A percentile compares a stretch with the other conserved stretches of the same genome.
These are phyloP conservation scores for Hypocryptadius cinnamomeus DNA, from an alignment of 2,113 vertebrate species.

Conservation along the genomic window DNA sequence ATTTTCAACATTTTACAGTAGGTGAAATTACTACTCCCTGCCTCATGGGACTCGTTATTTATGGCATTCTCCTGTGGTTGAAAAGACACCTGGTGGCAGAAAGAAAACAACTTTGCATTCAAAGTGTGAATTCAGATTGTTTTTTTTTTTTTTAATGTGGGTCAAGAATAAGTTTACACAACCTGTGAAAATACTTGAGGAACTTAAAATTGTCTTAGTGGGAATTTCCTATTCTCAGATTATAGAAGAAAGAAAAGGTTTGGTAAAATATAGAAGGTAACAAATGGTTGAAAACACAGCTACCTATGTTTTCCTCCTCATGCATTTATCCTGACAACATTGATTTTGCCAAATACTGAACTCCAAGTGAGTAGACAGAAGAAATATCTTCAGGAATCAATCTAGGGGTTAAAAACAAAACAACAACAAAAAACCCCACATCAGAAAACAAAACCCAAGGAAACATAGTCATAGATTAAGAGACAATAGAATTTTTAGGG, in stretches of 20 bases:
- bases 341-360: not conserved
- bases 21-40: not conserved
- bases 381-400: not conserved
- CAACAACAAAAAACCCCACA: not conserved
- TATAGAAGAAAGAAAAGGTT: not conserved
- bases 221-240: not conserved
- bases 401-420: not conserved
- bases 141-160: not conserved
- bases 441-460: not conserved
- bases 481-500: not conserved
- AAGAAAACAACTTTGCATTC: not conserved
- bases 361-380: not conserved
- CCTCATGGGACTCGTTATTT: not conserved
- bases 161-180: not conserved
- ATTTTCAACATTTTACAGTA: not conserved
- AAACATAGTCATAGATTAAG: not conserved
- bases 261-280: not conserved
- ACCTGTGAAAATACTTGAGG: not conserved
- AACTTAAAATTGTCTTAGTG: not conserved
- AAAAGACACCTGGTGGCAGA: not conserved
- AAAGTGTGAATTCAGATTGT: not conserved
- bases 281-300: not conserved
- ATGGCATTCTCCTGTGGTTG: not conserved
- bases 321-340: not conserved
- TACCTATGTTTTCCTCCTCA: fast-evolving